These are phyloP conservation scores for Alectoris magna DNA, from an alignment of 2,797 vertebrate genomes.

Conservation along the genomic window DNA sequence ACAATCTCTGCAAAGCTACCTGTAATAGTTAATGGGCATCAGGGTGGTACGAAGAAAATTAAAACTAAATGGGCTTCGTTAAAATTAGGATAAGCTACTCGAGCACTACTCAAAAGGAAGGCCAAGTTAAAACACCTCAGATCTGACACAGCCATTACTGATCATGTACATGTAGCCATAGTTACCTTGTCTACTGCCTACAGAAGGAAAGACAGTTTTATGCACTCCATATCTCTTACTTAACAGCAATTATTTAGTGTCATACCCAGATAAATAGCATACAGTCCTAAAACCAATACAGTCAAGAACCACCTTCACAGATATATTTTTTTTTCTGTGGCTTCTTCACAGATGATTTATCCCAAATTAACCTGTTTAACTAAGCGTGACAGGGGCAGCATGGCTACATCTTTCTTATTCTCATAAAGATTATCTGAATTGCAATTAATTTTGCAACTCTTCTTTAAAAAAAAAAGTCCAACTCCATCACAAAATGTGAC, in stretches of 20 bases:
- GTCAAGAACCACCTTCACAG: not conserved
- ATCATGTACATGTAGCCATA: not conserved
- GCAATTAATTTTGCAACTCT: not conserved
- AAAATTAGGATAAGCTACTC: not conserved
- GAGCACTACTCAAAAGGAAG: not conserved
- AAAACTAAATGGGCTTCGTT: not conserved
- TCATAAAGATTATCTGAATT: not conserved
- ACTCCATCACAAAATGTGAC: not conserved
- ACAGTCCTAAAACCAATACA: not conserved
- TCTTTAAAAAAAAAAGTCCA: not conserved
- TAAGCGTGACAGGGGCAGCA: not conserved
- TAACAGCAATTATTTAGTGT: not conserved
- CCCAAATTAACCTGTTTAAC: slow-evolving; percentile 13
- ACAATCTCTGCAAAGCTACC: slow-evolving; percentile 22
- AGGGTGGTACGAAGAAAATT: not conserved
- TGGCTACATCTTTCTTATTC: not conserved
- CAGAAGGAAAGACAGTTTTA: not conserved
- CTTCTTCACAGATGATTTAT: slow-evolving; percentile 2
- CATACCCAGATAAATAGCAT: not conserved
- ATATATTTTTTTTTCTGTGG: not conserved
- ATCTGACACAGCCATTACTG: not conserved
- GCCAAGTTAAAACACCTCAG: not conserved
- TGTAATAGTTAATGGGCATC: not conserved
- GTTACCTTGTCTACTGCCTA: not conserved
- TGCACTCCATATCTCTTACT: not conserved